Conservation (phyloP, 2,113 vertebrate species). For the Sisor rabdophorus region DNA sequence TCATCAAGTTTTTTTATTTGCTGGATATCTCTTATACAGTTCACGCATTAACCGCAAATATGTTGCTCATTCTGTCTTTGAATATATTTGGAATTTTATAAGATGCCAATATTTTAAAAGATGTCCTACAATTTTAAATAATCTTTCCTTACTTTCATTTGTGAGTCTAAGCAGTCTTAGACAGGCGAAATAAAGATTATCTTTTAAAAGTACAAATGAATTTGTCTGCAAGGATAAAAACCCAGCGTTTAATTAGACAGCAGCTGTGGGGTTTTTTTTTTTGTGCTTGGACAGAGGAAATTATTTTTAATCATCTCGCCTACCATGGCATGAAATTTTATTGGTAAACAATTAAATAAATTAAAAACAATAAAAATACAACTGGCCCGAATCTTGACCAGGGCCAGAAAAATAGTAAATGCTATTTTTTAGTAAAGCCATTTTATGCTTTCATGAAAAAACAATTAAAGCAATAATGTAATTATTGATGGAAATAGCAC, state of each 20-base stretch:
- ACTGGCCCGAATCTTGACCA: too few relatives aligned
- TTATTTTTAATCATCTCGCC: neutral
- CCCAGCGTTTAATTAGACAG: constrained; percentile 1
- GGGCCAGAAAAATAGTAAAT: too few relatives aligned
- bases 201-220: constrained; percentile 15
- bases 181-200: neutral
- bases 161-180: constrained; percentile 2
- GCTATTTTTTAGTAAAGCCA: too few relatives aligned
- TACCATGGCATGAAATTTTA: neutral
- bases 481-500: too few relatives aligned
- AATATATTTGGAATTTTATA: constrained; percentile 1
- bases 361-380: too few relatives aligned
- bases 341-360: neutral
- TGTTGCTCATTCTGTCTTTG: neutral
- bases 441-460: too few relatives aligned
- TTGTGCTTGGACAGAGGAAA: neutral
- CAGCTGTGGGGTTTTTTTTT: neutral
- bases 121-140: neutral
- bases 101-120: neutral
- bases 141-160: neutral
- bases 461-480: too few relatives aligned
- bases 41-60: neutral
- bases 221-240: constrained; percentile 8
- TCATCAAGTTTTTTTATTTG: neutral
- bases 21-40: neutral